Conservation (phyloP, 1,140 invertebrate species). For the Agrilus planipennis region DNA sequence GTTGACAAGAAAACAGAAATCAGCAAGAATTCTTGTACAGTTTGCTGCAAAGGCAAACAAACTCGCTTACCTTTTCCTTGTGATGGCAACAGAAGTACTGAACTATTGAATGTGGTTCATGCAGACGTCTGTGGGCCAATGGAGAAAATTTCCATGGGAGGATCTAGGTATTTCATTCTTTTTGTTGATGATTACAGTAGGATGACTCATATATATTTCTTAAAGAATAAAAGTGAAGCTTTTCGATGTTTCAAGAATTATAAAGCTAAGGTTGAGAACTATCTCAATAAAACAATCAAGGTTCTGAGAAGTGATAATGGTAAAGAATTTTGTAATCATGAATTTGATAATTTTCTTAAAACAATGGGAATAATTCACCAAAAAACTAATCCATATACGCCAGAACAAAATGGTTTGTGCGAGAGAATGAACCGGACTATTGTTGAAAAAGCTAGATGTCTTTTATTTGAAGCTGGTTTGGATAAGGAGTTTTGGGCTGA, state of each 20-base stretch:
- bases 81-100: neutral
- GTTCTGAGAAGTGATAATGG: slow-evolving; percentile 16
- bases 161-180: slow-evolving; percentile 19
- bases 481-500: slow-evolving; percentile 35
- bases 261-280: slow-evolving; percentile 22
- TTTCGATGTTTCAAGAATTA: slow-evolving; percentile 23
- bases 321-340: slow-evolving; percentile 8
- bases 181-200: slow-evolving; percentile 32
- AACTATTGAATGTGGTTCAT: slow-evolving; percentile 18
- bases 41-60: slow-evolving; percentile 6
- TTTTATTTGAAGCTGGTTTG: slow-evolving; percentile 31
- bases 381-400: slow-evolving; percentile 20
- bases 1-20: neutral
- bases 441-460: slow-evolving; percentile 13
- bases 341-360: slow-evolving; percentile 11
- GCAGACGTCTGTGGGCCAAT: slow-evolving; percentile 32
- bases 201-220: slow-evolving; percentile 28
- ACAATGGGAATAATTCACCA: slow-evolving; percentile 9
- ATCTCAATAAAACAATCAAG: slow-evolving; percentile 22
- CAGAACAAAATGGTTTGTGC: slow-evolving; percentile 27
- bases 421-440: slow-evolving; percentile 31
- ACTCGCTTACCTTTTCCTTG: neutral
- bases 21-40: neutral
- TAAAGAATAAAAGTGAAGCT: slow-evolving; percentile 20
- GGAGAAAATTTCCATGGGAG: slow-evolving; percentile 24